A percentile compares a stretch with the other conserved stretches of the same genome.
Conservation (phyloP, 2,113 vertebrate species). For the Sylvietta virens region DNA sequence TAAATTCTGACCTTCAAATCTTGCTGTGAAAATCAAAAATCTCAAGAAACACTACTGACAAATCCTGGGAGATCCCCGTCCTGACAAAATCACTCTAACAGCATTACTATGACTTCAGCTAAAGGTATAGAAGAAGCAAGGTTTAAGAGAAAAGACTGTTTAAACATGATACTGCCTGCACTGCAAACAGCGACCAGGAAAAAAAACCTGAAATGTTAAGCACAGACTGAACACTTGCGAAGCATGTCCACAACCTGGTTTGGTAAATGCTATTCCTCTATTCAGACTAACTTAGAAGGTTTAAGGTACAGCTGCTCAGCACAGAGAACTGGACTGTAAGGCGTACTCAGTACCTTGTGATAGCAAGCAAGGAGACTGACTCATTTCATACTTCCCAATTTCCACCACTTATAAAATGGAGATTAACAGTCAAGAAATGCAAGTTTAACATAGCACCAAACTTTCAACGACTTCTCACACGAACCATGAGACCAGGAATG, state of each 20-base stretch:
- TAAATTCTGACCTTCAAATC: neutral
- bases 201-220: neutral
- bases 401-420: neutral
- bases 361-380: neutral
- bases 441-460: neutral
- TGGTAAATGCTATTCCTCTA: neutral
- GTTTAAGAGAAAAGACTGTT: neutral
- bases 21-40: neutral
- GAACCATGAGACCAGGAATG: neutral
- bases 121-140: neutral
- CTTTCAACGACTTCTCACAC: neutral
- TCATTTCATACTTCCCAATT: rapidly evolving
- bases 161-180: neutral
- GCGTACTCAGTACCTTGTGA: neutral
- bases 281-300: neutral
- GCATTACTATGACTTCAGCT: neutral
- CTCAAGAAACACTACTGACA: neutral
- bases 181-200: neutral
- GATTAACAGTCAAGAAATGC: neutral
- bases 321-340: neutral
- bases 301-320: neutral
- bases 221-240: neutral
- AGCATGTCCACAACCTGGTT: neutral
- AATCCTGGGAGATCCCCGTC: rapidly evolving
- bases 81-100: neutral